phyloP scores from a whole-genome alignment of 2,797 vertebrate species.

The Capromys pilorides region DNA sequence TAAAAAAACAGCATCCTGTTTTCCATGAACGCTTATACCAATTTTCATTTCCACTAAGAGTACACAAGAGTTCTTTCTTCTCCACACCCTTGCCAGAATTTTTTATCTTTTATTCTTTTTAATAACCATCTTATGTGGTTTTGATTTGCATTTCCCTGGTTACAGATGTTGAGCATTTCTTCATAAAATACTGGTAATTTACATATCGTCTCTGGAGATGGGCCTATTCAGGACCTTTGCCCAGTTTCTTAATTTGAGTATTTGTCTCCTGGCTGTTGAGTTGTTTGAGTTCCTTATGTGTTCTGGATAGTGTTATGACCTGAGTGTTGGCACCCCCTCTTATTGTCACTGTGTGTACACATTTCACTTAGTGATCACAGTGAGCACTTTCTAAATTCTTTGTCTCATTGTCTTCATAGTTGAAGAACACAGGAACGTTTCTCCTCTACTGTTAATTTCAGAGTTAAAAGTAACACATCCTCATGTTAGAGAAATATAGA shows the following conservation, averaged over 20 bases:
- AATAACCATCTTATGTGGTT: neutral
- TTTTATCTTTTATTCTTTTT: neutral
- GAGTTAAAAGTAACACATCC: neutral
- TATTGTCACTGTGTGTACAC: neutral
- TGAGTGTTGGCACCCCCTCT: neutral
- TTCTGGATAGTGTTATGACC: neutral
- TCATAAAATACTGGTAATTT: neutral
- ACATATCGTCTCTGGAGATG: neutral
- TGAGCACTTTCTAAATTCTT: neutral
- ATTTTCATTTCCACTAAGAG: neutral
- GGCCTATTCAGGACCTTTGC: neutral
- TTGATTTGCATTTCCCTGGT: neutral
- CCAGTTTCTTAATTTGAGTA: neutral
- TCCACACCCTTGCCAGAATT: neutral
- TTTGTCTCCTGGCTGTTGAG: neutral
- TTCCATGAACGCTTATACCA: neutral
- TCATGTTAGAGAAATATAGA: neutral
- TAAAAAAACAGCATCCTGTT: neutral
- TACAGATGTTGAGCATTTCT: neutral
- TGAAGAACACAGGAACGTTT: neutral
- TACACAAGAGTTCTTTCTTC: neutral
- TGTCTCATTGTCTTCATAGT: neutral
- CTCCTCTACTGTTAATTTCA: neutral
- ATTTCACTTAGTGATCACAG: neutral
- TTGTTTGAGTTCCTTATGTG: neutral